Percentiles rank a stretch among this genome's conserved stretches.
These are phyloP conservation scores for Magallana ariakensis DNA, from an alignment of 1,140 invertebrate genomes.

Conservation along the genomic window DNA sequence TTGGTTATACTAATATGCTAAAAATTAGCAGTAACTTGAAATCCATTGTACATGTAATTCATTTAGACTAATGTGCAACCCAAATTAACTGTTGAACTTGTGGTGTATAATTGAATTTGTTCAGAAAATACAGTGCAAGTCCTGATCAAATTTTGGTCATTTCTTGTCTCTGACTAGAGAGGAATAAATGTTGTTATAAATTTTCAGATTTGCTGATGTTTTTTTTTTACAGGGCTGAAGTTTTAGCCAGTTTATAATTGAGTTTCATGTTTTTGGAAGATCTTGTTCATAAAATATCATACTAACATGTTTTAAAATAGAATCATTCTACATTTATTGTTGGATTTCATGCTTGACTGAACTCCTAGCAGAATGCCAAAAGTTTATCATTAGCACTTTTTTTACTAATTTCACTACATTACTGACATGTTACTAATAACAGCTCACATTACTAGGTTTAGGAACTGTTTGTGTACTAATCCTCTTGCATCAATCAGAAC, in stretches of 20 bases:
- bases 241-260: background rate
- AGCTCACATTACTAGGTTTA: background rate
- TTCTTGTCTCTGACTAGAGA: background rate
- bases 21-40: too few species aligned
- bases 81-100: background rate
- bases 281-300: background rate
- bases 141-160: background rate
- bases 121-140: background rate
- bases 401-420: background rate
- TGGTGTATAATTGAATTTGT: background rate
- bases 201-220: background rate
- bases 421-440: background rate
- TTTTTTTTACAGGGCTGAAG: background rate
- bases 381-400: background rate
- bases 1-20: too few species aligned
- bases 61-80: background rate
- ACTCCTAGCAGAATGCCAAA: conserved; percentile 17
- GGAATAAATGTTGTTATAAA: conserved; percentile 20
- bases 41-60: too few species aligned
- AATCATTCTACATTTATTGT: background rate
- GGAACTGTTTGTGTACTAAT: background rate
- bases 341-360: background rate
- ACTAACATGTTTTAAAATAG: background rate
- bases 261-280: conserved; percentile 2
- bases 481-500: conserved; percentile 3